Conservation (phyloP, 1,140 invertebrate species). For the Drosophila yakuba region DNA sequence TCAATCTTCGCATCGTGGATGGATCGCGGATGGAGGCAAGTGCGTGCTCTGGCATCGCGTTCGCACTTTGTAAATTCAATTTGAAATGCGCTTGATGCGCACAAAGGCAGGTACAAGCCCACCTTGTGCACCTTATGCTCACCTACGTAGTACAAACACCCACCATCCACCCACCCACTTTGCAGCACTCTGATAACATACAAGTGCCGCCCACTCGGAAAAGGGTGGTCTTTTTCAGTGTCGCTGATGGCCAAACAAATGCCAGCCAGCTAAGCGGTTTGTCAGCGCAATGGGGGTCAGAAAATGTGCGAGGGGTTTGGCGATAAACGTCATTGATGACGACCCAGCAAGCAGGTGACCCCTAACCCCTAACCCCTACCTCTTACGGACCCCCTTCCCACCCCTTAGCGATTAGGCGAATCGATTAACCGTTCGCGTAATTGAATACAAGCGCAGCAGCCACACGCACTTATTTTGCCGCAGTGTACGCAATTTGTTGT, state of each 20-base stretch:
- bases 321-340: constrained; percentile 42
- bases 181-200: constrained; percentile 49
- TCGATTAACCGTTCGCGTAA: constrained; percentile 48
- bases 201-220: constrained; percentile 49
- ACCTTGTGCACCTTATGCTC: constrained; percentile 24
- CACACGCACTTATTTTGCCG: constrained; percentile 27
- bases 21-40: constrained; percentile 25
- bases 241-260: constrained; percentile 62
- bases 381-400: background rate
- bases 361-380: background rate
- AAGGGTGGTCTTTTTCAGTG: background rate
- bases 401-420: constrained; percentile 34
- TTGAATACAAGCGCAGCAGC: constrained; percentile 39
- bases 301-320: background rate
- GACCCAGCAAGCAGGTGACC: constrained; percentile 9
- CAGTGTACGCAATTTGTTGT: constrained; percentile 43
- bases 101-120: constrained; percentile 48
- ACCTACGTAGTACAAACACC: background rate
- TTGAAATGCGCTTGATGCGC: constrained; percentile 69
- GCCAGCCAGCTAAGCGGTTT: constrained; percentile 55
- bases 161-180: background rate
- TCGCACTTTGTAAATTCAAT: constrained; percentile 72
- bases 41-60: constrained; percentile 49
- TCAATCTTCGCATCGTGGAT: constrained; percentile 36
- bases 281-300: constrained; percentile 39